Evolutionary conservation across 2,888 invertebrate genomes (phyloP).

Genomic region (Phasia obesa): DNA sequence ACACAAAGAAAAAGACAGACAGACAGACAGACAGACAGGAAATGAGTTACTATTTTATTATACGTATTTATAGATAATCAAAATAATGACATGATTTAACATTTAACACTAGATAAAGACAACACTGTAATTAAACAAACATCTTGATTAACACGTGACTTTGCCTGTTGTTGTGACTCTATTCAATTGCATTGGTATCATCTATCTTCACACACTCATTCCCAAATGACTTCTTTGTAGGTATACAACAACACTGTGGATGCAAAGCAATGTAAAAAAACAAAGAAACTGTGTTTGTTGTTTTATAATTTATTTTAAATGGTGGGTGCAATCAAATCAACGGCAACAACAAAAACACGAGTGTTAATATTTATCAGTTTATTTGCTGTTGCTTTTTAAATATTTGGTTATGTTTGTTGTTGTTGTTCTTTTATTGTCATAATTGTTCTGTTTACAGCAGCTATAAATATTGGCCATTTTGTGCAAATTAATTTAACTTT

Average conservation of each 20-base stretch:
- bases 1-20: no score
- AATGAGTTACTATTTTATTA: no score
- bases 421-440: neutral
- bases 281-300: neutral
- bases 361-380: constrained; percentile 39
- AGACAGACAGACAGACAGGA: no score
- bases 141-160: no score
- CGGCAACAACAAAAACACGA: constrained; percentile 5
- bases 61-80: no score
- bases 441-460: neutral
- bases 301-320: constrained; percentile 15
- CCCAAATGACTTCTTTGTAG: neutral
- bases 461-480: constrained; percentile 43
- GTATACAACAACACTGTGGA: neutral
- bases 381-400: constrained; percentile 38
- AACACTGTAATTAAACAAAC: no score
- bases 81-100: no score
- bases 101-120: no score
- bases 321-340: constrained; percentile 33
- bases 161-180: no score
- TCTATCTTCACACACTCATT: neutral
- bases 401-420: constrained; percentile 9
- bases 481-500: constrained; percentile 19
- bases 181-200: no score
- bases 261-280: constrained; percentile 10